Evolutionary conservation across 2,888 invertebrate genomes (phyloP), one percentile per base, ranked within the genome.

Genomic region (Tridacna crocea): DNA sequence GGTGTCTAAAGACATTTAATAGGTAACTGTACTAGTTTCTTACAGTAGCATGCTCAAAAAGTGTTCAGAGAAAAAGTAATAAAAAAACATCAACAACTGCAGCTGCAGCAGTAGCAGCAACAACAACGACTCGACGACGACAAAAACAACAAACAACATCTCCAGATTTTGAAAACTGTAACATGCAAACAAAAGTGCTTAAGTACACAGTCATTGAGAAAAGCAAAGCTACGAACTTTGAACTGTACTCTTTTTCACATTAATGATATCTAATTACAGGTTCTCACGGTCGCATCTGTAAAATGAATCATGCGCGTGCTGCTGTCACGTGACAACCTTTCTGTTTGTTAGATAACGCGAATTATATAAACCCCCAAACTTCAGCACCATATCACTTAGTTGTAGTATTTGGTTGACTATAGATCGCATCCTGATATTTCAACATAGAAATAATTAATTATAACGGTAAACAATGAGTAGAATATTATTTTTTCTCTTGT

Each of bases 281-380:
- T 70, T 70, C 70, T 70, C 70, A 70, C 70, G 55, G 24, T 26
- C 70, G 55, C 70, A 70, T 48, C 70, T 70, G 70, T 51, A 15
- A 48, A 51, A 70, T 70, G 70, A 70, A 70, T 70, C 70, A 70
- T n/a, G 70, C 70, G 51, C 26, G 70, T 70, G 48, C n/a, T 22
- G 11, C 22, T 15, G 17, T 70, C 70, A 70, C 70, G 70, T 70
- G 70, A 70, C 51, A 36, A 70, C 48, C 70, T 24, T 11, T 48
- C 51, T 70, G 66, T 70, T n/a, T n/a, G 24, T 70, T 70, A 70
- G 48, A 70, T 70, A 70, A 70, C 70, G 70, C n/a, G 22, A 70
- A 70, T 70, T 70, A 26, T 26, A 26, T 26, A 26, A 70, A 70
- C 51, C 70, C 61, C 70, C 70, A 70, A 70, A 70, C 70, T 70